Conservation (phyloP, 2,797 vertebrate genomes). For the Cuculus canorus region DNA sequence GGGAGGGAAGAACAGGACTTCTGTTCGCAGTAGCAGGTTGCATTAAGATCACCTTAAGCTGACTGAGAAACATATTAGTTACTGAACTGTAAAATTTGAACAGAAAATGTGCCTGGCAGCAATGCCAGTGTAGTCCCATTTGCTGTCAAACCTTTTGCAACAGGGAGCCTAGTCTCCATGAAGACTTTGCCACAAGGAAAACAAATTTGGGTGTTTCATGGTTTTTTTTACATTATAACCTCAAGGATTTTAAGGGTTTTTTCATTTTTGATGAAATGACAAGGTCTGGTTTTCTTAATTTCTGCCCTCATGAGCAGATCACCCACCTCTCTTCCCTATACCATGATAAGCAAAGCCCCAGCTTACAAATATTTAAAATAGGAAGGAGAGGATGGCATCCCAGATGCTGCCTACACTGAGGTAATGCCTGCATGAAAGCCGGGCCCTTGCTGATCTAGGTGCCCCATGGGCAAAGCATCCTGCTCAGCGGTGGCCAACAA, state of each 20-base stretch:
- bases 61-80: neutral
- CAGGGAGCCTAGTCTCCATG: neutral
- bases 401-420: neutral
- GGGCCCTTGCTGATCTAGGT: neutral
- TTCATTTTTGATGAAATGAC: neutral
- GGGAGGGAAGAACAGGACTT: neutral
- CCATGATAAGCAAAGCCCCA: neutral
- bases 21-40: neutral
- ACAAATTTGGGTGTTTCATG: neutral
- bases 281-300: neutral
- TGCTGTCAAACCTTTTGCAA: neutral
- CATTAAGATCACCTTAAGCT: conserved; percentile 22
- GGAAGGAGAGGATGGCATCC: neutral
- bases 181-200: neutral
- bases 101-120: neutral
- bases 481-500: rapidly evolving
- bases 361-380: neutral
- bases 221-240: neutral
- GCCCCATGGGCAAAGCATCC: rapidly evolving
- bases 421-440: neutral
- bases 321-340: neutral
- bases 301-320: neutral
- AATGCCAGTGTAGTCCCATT: neutral
- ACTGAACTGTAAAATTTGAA: conserved; percentile 26
- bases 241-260: neutral